phyloP scores from a whole-genome alignment of 2,797 vertebrate genomes.

The Fistularia commersonii region DNA sequence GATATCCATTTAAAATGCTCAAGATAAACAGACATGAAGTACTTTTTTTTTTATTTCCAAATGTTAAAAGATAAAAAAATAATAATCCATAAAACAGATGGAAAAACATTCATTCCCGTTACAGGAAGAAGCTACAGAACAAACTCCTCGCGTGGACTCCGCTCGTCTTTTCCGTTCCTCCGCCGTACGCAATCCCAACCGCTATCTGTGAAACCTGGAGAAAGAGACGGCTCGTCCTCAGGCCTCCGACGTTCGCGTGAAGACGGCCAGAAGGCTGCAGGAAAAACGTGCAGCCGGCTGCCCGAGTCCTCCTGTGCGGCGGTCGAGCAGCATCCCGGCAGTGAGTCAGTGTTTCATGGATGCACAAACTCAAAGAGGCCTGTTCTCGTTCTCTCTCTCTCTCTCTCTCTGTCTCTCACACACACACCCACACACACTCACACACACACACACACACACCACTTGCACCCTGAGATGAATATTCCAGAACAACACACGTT shows the following conservation, averaged over 20 bases:
- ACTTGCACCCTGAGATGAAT: conserved; percentile 81
- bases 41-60: conserved; percentile 83
- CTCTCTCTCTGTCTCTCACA: too few relatives aligned
- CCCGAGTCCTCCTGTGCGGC: conserved; percentile 32
- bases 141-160: conserved; percentile 69
- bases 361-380: conserved; percentile 59
- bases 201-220: conserved; percentile 69
- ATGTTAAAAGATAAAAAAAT: conserved; percentile 82
- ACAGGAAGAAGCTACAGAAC: conserved; percentile 82
- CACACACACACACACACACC: too few relatives aligned
- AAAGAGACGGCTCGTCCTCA: conserved; percentile 46
- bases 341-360: conserved; percentile 53
- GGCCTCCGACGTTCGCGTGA: conserved; percentile 30
- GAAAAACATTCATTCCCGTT: conserved; percentile 82
- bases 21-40: conserved; percentile 85
- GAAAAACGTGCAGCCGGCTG: conserved; percentile 57
- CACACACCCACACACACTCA: too few relatives aligned
- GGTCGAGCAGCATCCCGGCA: conserved; percentile 50
- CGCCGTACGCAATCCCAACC: conserved; percentile 67
- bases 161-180: conserved; percentile 49
- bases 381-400: conserved; percentile 54
- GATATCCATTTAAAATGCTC: conserved; percentile 85
- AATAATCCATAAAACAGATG: conserved; percentile 83
- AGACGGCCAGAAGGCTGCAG: conserved; percentile 43
- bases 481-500: conserved; percentile 72